Conservation (phyloP, 2,113 vertebrate genomes). For the Candoia aspera region DNA sequence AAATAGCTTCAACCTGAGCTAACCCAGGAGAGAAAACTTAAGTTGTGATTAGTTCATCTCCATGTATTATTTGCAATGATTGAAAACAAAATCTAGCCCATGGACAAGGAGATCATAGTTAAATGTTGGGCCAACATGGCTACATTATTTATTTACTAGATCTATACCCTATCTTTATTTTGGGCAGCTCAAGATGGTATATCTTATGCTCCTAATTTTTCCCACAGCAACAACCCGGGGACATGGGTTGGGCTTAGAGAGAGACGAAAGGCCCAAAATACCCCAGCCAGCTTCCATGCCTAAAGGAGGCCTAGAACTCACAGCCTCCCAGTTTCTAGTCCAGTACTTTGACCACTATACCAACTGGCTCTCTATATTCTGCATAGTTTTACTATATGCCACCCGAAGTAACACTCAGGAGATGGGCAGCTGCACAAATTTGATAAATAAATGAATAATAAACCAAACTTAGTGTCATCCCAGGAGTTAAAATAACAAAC, state of each 20-base stretch:
- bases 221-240: neutral
- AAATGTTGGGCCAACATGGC: slow-evolving; percentile 46
- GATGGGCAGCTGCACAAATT: too few species aligned
- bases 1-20: slow-evolving; percentile 56
- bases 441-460: neutral
- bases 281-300: neutral
- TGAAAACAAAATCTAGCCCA: slow-evolving; percentile 31
- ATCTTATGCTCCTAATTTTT: neutral
- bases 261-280: neutral
- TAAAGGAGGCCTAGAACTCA: too few species aligned
- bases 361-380: neutral
- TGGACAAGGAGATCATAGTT: slow-evolving; percentile 29
- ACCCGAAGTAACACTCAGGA: neutral
- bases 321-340: too few species aligned
- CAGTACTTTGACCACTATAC: neutral
- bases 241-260: neutral
- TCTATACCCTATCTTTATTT: neutral
- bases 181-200: neutral
- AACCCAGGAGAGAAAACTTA: slow-evolving; percentile 37
- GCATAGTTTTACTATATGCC: neutral
- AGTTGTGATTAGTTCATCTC: slow-evolving; percentile 46
- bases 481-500: slow-evolving; percentile 50
- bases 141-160: neutral
- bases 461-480: slow-evolving; percentile 40
- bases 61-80: slow-evolving; percentile 44